phyloP scores from a whole-genome alignment of 92 coral and sea anemone species.

The Umimayanthus kanabou region DNA sequence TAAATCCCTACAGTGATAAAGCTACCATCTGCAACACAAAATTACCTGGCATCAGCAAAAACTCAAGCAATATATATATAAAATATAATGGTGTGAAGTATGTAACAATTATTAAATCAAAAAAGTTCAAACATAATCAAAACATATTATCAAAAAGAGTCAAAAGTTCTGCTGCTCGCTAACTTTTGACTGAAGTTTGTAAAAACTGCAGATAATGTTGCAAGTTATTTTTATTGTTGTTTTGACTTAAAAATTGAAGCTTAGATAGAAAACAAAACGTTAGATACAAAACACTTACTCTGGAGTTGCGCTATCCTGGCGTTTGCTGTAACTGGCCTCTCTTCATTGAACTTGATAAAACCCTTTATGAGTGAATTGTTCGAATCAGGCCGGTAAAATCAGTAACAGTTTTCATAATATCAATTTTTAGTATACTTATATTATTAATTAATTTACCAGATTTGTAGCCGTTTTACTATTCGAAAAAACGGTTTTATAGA shows the following conservation, averaged over 20 bases:
- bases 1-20: constrained; percentile 53
- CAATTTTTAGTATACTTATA: too few relatives aligned
- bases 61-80: too few relatives aligned
- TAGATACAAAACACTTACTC: constrained; percentile 33
- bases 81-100: background rate
- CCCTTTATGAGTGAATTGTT: constrained; percentile 39
- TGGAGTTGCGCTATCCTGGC: constrained; percentile 66
- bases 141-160: too few relatives aligned
- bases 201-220: background rate
- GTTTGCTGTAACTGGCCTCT: constrained; percentile 52
- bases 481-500: too few relatives aligned
- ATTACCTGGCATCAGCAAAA: background rate
- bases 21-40: constrained; percentile 45
- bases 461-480: too few relatives aligned
- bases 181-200: background rate
- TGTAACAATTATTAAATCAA: background rate
- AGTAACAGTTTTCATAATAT: too few relatives aligned
- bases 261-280: too few relatives aligned
- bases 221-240: background rate
- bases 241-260: too few relatives aligned
- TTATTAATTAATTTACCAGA: too few relatives aligned
- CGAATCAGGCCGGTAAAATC: background rate
- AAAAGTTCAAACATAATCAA: background rate
- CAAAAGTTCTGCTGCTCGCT: background rate
- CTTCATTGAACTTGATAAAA: constrained; percentile 39